Evolutionary conservation across 1,140 invertebrate species (phyloP).

Genomic region (Nasonia longicornis): DNA sequence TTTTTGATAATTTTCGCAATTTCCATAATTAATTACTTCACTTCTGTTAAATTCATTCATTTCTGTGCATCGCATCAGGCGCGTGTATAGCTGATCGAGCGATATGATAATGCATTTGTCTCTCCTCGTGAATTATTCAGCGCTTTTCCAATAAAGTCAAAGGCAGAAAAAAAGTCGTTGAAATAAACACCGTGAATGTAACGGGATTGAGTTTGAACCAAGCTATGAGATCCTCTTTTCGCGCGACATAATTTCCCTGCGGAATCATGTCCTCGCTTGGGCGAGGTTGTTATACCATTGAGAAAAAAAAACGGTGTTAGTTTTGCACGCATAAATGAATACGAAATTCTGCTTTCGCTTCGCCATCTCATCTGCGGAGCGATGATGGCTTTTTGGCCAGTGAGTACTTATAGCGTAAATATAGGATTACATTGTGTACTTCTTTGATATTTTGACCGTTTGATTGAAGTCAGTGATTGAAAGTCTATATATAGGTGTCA

Average conservation of each 20-base stretch:
- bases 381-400: background rate
- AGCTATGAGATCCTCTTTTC: conserved; percentile 22
- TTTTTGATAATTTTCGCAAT: background rate
- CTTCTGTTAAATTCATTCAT: background rate
- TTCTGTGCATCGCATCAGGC: background rate
- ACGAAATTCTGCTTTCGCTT: background rate
- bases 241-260: conserved; percentile 25
- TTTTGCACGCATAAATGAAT: conserved; percentile 27
- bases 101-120: background rate
- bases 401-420: background rate
- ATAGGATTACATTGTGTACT: background rate
- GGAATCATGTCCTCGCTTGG: conserved; percentile 15
- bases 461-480: too few species aligned
- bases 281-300: conserved; percentile 6
- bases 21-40: conserved; percentile 1
- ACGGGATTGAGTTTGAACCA: conserved; percentile 1
- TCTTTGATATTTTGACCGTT: too few species aligned
- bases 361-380: background rate
- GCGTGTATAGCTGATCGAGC: background rate
- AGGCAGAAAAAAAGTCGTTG: background rate
- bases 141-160: background rate
- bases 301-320: conserved; percentile 22
- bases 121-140: background rate
- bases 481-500: too few species aligned
- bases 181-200: conserved; percentile 14